Conservation (phyloP, 2,113 vertebrate genomes). For the Lepus europaeus region DNA sequence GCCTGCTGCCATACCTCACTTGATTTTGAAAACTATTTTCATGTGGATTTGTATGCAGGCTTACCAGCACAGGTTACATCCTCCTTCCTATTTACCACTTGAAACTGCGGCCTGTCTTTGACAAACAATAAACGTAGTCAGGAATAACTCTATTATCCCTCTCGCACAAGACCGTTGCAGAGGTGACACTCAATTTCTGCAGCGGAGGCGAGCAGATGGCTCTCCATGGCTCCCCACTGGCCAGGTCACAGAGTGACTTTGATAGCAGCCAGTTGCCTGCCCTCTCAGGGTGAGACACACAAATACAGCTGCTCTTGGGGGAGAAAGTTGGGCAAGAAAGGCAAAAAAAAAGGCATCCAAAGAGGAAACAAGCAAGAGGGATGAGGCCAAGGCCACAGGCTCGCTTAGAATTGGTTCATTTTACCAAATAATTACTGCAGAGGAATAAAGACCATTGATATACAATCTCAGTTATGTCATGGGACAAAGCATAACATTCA, state of each 20-base stretch:
- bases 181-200: slow-evolving; percentile 46
- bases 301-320: slow-evolving; percentile 71
- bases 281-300: slow-evolving; percentile 67
- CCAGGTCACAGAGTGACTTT: slow-evolving; percentile 47
- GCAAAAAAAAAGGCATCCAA: slow-evolving; percentile 54
- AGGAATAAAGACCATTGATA: slow-evolving; percentile 64
- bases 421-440: slow-evolving; percentile 76
- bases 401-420: slow-evolving; percentile 65
- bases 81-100: slow-evolving; percentile 69
- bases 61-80: slow-evolving; percentile 21
- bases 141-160: slow-evolving; percentile 66
- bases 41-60: slow-evolving; percentile 50
- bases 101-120: slow-evolving; percentile 36
- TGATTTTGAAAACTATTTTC: slow-evolving; percentile 59
- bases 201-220: slow-evolving; percentile 62
- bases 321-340: slow-evolving; percentile 57
- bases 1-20: slow-evolving; percentile 24
- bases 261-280: slow-evolving; percentile 66
- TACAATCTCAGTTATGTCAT: slow-evolving; percentile 65
- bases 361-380: background rate
- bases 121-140: slow-evolving; percentile 59
- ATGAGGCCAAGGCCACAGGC: slow-evolving; percentile 40
- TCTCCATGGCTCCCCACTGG: slow-evolving; percentile 58
- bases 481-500: slow-evolving; percentile 68
- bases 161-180: slow-evolving; percentile 30